phyloP scores from a whole-genome alignment of 1,140 invertebrate species.

The Rhyzopertha dominica region DNA sequence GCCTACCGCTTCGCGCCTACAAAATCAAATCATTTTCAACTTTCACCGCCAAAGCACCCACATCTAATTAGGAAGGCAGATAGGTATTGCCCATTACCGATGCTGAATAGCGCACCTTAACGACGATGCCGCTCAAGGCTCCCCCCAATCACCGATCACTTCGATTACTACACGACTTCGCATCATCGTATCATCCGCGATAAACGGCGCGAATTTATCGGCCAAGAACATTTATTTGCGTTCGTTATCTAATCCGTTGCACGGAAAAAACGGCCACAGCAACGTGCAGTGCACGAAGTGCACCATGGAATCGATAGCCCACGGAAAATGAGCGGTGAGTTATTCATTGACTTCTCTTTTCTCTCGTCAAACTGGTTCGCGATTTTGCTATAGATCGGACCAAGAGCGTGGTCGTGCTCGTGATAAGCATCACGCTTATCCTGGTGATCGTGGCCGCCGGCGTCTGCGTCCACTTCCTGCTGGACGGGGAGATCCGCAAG shows the following conservation, averaged over 20 bases:
- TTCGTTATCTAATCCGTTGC: neutral
- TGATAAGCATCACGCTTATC: conserved; percentile 19
- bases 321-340: neutral
- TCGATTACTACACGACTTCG: too few species aligned
- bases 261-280: neutral
- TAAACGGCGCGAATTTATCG: neutral
- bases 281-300: neutral
- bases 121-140: too few species aligned
- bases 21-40: too few species aligned
- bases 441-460: conserved; percentile 19
- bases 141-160: too few species aligned
- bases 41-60: too few species aligned
- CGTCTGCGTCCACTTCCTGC: conserved; percentile 15
- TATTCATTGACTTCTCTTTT: neutral
- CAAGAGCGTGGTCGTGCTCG: conserved; percentile 20
- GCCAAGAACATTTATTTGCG: neutral
- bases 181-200: too few species aligned
- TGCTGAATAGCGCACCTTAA: too few species aligned
- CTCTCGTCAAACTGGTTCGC: neutral
- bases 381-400: conserved; percentile 12
- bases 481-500: conserved; percentile 19
- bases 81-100: too few species aligned
- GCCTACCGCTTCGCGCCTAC: too few species aligned
- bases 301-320: neutral
- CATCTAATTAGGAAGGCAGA: too few species aligned